Evolutionary conservation across 2,797 vertebrate genomes (phyloP), one percentile per base, ranked within the genome.

Genomic region (Chelonia mydas): DNA sequence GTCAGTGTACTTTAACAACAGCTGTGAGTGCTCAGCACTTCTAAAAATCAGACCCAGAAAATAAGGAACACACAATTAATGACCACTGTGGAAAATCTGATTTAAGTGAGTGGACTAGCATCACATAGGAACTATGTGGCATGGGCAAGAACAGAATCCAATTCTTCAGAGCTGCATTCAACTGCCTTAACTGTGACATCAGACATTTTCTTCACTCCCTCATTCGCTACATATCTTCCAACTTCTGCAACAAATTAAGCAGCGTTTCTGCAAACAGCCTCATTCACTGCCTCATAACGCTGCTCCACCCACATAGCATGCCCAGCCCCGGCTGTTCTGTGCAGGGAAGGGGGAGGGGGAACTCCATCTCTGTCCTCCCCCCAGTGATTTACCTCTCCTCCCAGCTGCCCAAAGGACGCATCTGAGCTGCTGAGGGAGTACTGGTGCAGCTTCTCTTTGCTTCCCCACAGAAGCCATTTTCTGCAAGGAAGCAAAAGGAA

Each of bases 21-120:
- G n/a, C 59, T 5, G 31, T 3, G 15, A 1, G 0, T 5, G 23
- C 74, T 49, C 54, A 27, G 19, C 2, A 28, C 8, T 51, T 51
- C 65, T 68, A 65, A 85, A 5, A 11, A 25, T 11, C n/a, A 25
- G 76, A 1, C 49, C 41, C 65, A 88, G 23, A 82, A 72, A 51
- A 78, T 3, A 33, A 77, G 85, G 50, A 57, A 11, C 10, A 19
- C 74, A 27, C 45, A 31, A 68, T 6, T 2, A 7, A 49, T 3
- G 7, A 37, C 37, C 57, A 16, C 15, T 54, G 7, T 1, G 81
- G 5, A 76, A 55, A 23, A 27, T 27, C 27, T 6, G 41, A 53
- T 41, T 54, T 23, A 1, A 11, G n/a, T 0, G 11, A 3, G 27
- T 50, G 27, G 28, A 49, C 47, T 78, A 50, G 76, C 10, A 25